A percentile compares a stretch with the other conserved stretches of the same genome.
Evolutionary conservation across 2,113 vertebrate species (phyloP).

Genomic region (Cygnus buccinator): DNA sequence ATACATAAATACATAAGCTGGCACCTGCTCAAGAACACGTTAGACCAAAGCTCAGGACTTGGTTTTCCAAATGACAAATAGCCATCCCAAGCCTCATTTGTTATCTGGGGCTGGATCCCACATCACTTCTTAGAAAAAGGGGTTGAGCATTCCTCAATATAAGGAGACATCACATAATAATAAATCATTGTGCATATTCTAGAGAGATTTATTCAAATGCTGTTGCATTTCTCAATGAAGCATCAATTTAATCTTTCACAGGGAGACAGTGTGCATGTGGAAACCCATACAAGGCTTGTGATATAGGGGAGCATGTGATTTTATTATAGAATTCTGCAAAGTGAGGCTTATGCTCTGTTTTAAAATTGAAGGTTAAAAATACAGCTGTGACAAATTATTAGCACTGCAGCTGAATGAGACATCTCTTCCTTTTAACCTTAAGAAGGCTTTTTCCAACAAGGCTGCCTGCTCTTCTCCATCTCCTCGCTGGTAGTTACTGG

Average conservation of each 20-base stretch:
- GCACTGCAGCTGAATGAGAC: fast-evolving
- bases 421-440: not conserved
- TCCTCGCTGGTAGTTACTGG: fast-evolving
- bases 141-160: not conserved
- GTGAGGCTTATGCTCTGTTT: not conserved
- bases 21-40: not conserved
- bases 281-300: fast-evolving
- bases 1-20: not conserved
- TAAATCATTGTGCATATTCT: not conserved
- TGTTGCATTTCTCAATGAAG: not conserved
- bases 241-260: not conserved
- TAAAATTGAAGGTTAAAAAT: not conserved
- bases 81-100: not conserved
- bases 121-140: not conserved
- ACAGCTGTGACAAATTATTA: not conserved
- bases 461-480: not conserved
- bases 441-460: not conserved
- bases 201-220: not conserved
- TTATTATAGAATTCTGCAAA: not conserved
- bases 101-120: not conserved
- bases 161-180: not conserved
- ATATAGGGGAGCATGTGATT: fast-evolving
- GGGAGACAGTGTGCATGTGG: not conserved
- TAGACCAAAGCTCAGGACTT: not conserved
- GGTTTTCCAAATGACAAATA: not conserved